phyloP scores from a whole-genome alignment of 2,113 vertebrate species.

The Amphiprion ocellaris region DNA sequence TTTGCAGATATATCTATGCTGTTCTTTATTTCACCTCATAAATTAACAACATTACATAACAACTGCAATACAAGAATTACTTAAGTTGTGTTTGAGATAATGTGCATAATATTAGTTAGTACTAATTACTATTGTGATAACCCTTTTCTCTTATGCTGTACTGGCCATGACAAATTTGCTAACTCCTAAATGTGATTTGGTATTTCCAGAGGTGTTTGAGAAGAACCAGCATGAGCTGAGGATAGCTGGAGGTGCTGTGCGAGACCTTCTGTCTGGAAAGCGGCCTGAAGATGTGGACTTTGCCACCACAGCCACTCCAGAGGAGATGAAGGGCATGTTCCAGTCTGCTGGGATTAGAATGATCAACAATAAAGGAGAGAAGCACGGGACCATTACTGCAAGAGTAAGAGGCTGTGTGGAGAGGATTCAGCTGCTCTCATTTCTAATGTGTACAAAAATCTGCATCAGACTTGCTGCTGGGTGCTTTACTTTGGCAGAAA shows the following conservation, averaged over 20 bases:
- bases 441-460: background rate
- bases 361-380: conserved; percentile 98
- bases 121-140: too few relatives aligned
- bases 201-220: conserved; percentile 88
- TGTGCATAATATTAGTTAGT: too few relatives aligned
- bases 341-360: conserved; percentile 90
- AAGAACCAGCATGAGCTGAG: conserved; percentile 91
- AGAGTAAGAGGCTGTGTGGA: conserved; percentile 83
- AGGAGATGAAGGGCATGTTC: conserved; percentile 95
- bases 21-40: too few relatives aligned
- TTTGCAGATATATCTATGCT: too few relatives aligned
- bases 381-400: conserved; percentile 96
- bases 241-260: conserved; percentile 95
- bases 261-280: conserved; percentile 91
- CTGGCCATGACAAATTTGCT: too few relatives aligned
- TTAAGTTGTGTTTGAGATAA: too few relatives aligned
- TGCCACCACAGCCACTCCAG: conserved; percentile 94
- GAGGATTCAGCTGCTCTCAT: background rate
- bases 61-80: too few relatives aligned
- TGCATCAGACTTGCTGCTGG: background rate
- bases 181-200: background rate
- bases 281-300: conserved; percentile 95
- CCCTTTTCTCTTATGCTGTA: too few relatives aligned
- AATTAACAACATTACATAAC: too few relatives aligned
- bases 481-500: too few relatives aligned